Base-by-base conservation (phyloP, 2,113 vertebrate genomes). In the Muntiacus reevesi region DNA sequence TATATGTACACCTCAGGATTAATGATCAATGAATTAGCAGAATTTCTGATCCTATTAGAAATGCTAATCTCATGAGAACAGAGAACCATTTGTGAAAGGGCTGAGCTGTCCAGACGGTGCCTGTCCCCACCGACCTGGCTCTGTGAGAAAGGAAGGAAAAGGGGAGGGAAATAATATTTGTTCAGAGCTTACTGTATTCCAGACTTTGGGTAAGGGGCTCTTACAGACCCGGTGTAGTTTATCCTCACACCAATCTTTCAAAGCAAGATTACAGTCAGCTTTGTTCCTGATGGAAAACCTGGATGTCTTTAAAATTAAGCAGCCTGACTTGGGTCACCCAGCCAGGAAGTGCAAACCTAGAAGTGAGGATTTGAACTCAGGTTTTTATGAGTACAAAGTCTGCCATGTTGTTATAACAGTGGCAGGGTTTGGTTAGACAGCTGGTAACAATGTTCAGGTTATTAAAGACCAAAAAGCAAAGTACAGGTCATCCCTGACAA, bases 31-130 rank as follows among this genome's bases (percentile, higher is more conserved):
- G 85, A 95, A 88, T 91, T 93, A 87, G 47, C 88, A 92, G 76
- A 95, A 92, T 90, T 83, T 30, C 12, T 97, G 91, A 98, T 97
- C 87, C 78, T 74, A 45, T 96, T 95, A 98, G 50, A 97, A 95
- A 94, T 64, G 45, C 13, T 93, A 91, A 91, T 89, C 90, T 97
- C 16, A 1, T 85, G 89, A 91, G 94, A 97, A 95, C 43, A 88
- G 64, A 85, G 81, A 83, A 27, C 6, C 5, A 1, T 84, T 96
- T 52, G n/a, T 83, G 78, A 86, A 45, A 74, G 23, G 54, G 30
- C 43, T n/a, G 47, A 88, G 36, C 54, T 28, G 4, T 30, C 28
- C 23, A 19, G 50, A 11, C 13, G 3, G 59, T 71, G 84, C 74
- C 74, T 86, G 85, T 60, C 93, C n/a, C 91, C 82, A 8, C 7